Evolutionary conservation across 2,888 invertebrate genomes (phyloP), one percentile per base, ranked within the genome.

Genomic region (Diadegma fenestrale): DNA sequence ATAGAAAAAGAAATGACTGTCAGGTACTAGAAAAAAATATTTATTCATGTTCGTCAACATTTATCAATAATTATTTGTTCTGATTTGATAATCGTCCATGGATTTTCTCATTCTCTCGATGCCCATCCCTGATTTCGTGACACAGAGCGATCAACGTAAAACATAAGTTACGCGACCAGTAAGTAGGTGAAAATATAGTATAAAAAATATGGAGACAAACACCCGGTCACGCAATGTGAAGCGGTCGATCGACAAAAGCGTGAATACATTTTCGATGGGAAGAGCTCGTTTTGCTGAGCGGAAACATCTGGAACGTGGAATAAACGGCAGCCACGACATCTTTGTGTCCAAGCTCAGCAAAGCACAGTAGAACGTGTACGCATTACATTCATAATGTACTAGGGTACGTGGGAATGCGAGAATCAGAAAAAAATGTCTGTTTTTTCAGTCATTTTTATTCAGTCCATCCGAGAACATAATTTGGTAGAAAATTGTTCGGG

Each of bases 241-340:
- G 76, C 58, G 64, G 45, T 73, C 73, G 61, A 75, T 64, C 63
- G 64, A 63, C 37, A 73, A 48, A 76, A 76, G 45, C 51, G 64
- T 63, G 43, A 64, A 48, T 33, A 48, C 14, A 30, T 43, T 73
- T 73, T 58, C 30, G 30, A 71, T 22, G 51, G 51, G 51, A 72
- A 72, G 58, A 58, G 43, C 45, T 45, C 43, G 61, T 54, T 75
- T 63, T 75, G 58, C 63, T 30, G 61, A 75, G 45, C 75, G 75
- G 63, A 75, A 75, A 75, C 43, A 45, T 61, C 45, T 63, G 61
- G 61, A 71, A 30, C 45, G 61, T 75, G 43, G 41, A 17, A 58
- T 58, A 58, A 72, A 72, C 41, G 41, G 8, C 19, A 5, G 26
- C 26, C 37, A 7, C 17, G 41, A 37, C 10, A 41, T 17, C 6